phyloP scores from a whole-genome alignment of 2,797 vertebrate species.

The Cheirogaleus major region DNA sequence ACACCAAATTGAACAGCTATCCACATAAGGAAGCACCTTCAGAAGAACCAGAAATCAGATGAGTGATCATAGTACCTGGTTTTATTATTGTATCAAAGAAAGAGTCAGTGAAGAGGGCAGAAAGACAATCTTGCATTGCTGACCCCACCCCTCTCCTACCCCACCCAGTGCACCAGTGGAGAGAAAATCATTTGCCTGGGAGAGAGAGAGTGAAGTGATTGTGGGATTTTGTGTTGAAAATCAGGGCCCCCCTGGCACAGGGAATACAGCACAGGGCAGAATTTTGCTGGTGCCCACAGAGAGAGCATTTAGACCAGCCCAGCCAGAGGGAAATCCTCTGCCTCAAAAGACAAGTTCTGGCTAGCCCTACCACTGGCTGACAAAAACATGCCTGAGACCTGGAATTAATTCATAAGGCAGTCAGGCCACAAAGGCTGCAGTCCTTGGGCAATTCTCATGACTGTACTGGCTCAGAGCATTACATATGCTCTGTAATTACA shows the following conservation, averaged over 20 bases:
- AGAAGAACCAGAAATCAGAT: not conserved
- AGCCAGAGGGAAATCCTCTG: not conserved
- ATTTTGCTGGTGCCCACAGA: not conserved
- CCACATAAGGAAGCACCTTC: not conserved
- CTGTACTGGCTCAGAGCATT: not conserved
- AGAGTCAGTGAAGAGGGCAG: not conserved
- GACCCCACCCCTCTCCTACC: not conserved
- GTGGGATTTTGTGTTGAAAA: not conserved
- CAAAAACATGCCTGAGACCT: not conserved
- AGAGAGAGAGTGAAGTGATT: not conserved
- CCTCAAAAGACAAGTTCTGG: not conserved
- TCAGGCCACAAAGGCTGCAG: not conserved
- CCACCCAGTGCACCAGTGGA: not conserved
- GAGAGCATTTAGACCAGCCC: not conserved
- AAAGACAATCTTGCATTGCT: not conserved
- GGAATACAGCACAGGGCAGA: not conserved
- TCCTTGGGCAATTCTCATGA: not conserved
- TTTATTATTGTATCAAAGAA: not conserved
- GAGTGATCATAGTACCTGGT: not conserved
- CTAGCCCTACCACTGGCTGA: not conserved
- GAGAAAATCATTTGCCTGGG: not conserved
- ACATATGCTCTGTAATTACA: too few relatives aligned
- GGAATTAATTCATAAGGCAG: not conserved
- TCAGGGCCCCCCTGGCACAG: not conserved
- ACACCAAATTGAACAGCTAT: not conserved